Evolutionary conservation across 2,113 vertebrate genomes (phyloP), one percentile per base, ranked within the genome.

Genomic region (Carettochelys insculpta): DNA sequence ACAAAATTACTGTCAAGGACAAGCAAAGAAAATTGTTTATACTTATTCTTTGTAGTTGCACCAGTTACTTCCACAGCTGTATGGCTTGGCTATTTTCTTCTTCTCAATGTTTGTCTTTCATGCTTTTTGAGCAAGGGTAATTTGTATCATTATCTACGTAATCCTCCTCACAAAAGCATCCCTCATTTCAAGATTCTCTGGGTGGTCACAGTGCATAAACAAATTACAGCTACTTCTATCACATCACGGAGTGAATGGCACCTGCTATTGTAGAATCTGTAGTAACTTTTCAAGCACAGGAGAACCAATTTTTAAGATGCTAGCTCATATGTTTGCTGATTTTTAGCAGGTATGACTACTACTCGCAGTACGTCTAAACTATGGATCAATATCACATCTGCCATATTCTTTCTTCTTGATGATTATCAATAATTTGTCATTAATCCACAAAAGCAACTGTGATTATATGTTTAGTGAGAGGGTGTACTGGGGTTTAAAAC

Each of bases 51-150:
- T 87, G 86, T 96, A 96, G 81, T 95, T n/a, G 94, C 4, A 89
- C 78, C 83, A 89, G 89, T 92, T 81, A 94, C 94, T 94, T 96
- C 52, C 96, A 82, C 82, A 93, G 90, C 38, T 86, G 48, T 17
- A 91, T 14, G 38, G 76, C 53, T 93, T 92, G 82, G 76, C 81
- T 78, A 88, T 51, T 94, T 95, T 68, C 50, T 77, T 82, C 13
- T 77, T 61, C 22, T 56, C 75, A 56, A 54, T 86, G 31, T 93
- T 95, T 95, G 81, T 86, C 84, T 93, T 96, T 95, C 71, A 93
- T 68, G 87, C 27, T 77, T 79, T 43, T 22, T 52, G 58, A 94
- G 90, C 84, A 85, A 73, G 95, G 86, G 79, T 94, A 81, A 73
- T 68, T 88, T 85, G 91, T 86, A 9, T 58, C 54, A 41, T 27